phyloP scores from a whole-genome alignment of 2,113 vertebrate genomes.

The Morone saxatilis region DNA sequence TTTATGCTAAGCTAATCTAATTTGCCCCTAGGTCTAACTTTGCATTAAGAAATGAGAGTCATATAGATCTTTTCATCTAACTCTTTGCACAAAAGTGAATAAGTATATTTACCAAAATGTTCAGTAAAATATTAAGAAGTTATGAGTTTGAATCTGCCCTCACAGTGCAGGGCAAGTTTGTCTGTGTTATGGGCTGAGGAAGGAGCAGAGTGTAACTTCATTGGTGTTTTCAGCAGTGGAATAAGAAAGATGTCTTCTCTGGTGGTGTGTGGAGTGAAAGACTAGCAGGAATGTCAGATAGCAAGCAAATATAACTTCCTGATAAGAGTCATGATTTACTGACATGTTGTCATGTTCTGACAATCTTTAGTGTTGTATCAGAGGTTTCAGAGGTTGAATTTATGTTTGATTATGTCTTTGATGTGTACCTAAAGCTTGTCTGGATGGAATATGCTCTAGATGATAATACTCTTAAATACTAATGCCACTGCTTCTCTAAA shows the following conservation, averaged over 20 bases:
- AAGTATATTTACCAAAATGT: not conserved
- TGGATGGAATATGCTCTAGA: not conserved
- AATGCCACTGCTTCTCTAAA: not conserved
- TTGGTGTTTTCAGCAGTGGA: not conserved
- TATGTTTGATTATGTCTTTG: not conserved
- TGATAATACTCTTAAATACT: not conserved
- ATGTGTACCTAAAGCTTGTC: not conserved
- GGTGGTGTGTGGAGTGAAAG: not conserved
- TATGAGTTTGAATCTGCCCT: not conserved
- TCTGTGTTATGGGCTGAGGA: not conserved
- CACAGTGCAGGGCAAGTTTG: not conserved
- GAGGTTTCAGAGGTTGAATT: conserved; percentile 3
- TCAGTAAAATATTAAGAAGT: not conserved
- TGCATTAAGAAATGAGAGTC: not conserved
- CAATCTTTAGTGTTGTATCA: not conserved
- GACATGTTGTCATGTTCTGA: not conserved
- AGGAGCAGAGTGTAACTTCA: not conserved
- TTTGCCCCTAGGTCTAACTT: not conserved
- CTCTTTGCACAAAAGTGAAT: not conserved
- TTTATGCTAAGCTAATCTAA: conserved; percentile 8
- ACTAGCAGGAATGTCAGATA: not conserved
- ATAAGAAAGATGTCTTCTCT: not conserved
- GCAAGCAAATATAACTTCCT: not conserved
- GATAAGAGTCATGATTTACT: not conserved
- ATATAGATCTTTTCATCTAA: not conserved